A percentile compares a stretch with the other conserved stretches of the same genome.
These are phyloP conservation scores for Todus mexicanus DNA, from an alignment of 2,797 vertebrate genomes.

Conservation along the genomic window DNA sequence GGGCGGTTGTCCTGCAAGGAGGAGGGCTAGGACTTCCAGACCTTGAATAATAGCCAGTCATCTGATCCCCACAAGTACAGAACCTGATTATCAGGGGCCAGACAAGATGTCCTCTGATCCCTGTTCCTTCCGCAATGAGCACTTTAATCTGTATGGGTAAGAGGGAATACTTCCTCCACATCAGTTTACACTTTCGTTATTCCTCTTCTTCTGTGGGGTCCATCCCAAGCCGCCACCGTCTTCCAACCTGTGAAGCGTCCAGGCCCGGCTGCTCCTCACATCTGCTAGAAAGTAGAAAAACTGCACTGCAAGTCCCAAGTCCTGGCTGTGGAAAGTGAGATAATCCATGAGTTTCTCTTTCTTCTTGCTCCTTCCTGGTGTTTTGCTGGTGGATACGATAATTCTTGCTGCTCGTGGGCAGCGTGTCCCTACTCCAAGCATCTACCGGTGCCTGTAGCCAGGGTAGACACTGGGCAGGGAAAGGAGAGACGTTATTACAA, in stretches of 20 bases:
- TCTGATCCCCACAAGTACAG: not conserved
- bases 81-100: not conserved
- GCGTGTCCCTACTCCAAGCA: not conserved
- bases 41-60: not conserved
- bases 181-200: not conserved
- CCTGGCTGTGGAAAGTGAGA: not conserved
- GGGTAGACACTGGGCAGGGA: not conserved
- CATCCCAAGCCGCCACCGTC: not conserved
- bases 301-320: not conserved
- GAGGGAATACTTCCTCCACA: not conserved
- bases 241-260: not conserved
- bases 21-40: not conserved
- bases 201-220: not conserved
- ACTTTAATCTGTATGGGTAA: not conserved
- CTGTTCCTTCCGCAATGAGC: not conserved
- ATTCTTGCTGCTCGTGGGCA: not conserved
- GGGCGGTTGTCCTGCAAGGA: not conserved
- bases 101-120: not conserved
- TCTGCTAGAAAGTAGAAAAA: not conserved
- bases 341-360: not conserved
- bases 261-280: not conserved
- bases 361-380: not conserved
- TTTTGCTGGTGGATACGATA: not conserved
- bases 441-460: not conserved
- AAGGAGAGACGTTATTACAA: not conserved